Evolutionary conservation across 2,888 invertebrate species (phyloP), one percentile per base, ranked within the genome.

Genomic region (Orthosia incerta): DNA sequence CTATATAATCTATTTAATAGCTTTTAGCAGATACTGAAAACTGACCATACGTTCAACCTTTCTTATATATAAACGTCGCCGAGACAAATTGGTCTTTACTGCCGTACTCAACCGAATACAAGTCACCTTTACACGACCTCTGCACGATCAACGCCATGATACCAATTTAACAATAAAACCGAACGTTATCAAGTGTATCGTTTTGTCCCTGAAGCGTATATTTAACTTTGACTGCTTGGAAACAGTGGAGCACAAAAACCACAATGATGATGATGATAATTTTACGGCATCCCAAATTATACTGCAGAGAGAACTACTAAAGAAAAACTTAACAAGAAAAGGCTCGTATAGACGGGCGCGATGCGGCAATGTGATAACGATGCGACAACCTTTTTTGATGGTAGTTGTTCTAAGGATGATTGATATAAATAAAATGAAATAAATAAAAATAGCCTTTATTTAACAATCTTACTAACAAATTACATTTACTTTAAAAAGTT

Each of bases 121-220:
- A 31, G 55, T 23, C 39, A 39, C 71, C 23, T 39, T 72, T 48
- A 26, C 1, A 15, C 15, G 57, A 72, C 50, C 45, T 57, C n/a
- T 57, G 13, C 13, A 23, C 56, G 16, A 23, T 56, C 50, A 50
- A 45, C 31, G 20, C 46, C 20, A 46, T 20, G 16, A 39, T 9
- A 50, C 39, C 71, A 74, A 74, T 74, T 72, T 48, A 39, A 15
- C 73, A 72, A 73, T 72, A 16, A 16, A 46, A 74, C n/a, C 11
- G 15, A 23, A n/a, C 9, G 74, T n/a, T 46, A 53, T 3, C 23
- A n/a, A 48, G 31, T 39, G 5, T 61, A n/a, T 48, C 16, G 13
- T 23, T 39, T 23, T 48, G 69, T 7, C 31, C 12, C 51, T 59
- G n/a, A 11, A 2, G 23, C 3, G 12, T 70, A 31, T 48, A 45